phyloP scores from a whole-genome alignment of 1,140 invertebrate species.

The Aporrectodea caliginosa region DNA sequence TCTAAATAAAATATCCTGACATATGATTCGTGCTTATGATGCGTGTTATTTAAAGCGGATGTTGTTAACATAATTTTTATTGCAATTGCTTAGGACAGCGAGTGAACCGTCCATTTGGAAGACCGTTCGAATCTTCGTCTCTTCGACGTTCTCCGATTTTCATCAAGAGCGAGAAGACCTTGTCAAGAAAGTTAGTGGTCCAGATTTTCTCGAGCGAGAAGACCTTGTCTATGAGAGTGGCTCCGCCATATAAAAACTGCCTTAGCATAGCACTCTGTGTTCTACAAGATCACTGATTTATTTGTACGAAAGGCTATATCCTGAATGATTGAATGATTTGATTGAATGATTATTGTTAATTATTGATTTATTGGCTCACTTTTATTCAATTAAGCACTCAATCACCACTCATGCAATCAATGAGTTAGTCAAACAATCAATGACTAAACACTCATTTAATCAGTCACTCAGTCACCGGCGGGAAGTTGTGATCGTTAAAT shows the following conservation, averaged over 20 bases:
- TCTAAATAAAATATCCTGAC: too few species aligned
- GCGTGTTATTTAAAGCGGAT: too few species aligned
- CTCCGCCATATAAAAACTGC: neutral
- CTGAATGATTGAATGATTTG: slow-evolving; percentile 12
- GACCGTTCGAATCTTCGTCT: slow-evolving; percentile 51
- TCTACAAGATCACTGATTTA: neutral
- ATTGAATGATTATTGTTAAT: neutral
- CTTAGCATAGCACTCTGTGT: too few species aligned
- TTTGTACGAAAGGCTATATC: neutral
- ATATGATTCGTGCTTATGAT: too few species aligned
- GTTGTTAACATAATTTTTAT: too few species aligned
- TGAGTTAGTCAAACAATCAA: neutral
- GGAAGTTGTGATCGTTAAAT: too few species aligned
- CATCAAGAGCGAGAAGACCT: slow-evolving; percentile 52
- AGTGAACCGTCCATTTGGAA: too few species aligned
- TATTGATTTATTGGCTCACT: neutral
- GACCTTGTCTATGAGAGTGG: neutral
- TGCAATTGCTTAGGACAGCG: too few species aligned
- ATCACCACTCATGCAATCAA: too few species aligned
- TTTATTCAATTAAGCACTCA: neutral
- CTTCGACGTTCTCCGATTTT: slow-evolving; percentile 54
- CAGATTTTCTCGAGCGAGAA: neutral
- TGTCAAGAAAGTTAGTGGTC: slow-evolving; percentile 46
- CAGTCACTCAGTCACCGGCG: neutral
- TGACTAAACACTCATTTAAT: neutral